A percentile compares a stretch with the other conserved stretches of the same genome.
Evolutionary conservation across 2,888 invertebrate species (phyloP).

Genomic region (Eupsilia transversa): DNA sequence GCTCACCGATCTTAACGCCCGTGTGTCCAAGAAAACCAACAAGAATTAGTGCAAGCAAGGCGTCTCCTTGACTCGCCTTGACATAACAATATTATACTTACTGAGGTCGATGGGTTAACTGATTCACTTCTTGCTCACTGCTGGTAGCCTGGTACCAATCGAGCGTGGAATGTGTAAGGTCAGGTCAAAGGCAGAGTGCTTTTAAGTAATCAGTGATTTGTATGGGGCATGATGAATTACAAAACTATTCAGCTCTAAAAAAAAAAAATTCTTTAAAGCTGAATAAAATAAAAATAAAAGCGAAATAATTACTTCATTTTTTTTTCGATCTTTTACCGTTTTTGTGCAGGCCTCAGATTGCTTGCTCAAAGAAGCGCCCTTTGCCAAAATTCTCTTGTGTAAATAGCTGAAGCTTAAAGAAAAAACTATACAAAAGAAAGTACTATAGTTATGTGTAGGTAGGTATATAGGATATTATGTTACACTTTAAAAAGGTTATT

Average conservation of each 20-base stretch:
- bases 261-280: too few relatives aligned
- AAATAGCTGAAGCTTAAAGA: background rate
- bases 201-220: constrained; percentile 3
- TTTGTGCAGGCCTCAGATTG: too few relatives aligned
- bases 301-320: too few relatives aligned
- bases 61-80: constrained; percentile 70
- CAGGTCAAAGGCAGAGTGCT: constrained; percentile 14
- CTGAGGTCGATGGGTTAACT: constrained; percentile 67
- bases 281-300: too few relatives aligned
- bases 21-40: constrained; percentile 44
- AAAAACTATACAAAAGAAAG: background rate
- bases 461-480: background rate
- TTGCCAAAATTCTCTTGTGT: background rate
- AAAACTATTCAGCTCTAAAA: too few relatives aligned
- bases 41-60: constrained; percentile 44
- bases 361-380: background rate
- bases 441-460: background rate
- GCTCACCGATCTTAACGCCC: background rate
- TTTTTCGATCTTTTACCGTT: too few relatives aligned
- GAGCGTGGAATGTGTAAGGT: constrained; percentile 47
- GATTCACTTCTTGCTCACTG: constrained; percentile 53
- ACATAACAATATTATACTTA: constrained; percentile 70
- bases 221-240: background rate
- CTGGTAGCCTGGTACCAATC: constrained; percentile 43
- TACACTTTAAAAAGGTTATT: background rate